phyloP scores from a whole-genome alignment of 2,797 vertebrate genomes.

The Myoxocephalus aenaeus region DNA sequence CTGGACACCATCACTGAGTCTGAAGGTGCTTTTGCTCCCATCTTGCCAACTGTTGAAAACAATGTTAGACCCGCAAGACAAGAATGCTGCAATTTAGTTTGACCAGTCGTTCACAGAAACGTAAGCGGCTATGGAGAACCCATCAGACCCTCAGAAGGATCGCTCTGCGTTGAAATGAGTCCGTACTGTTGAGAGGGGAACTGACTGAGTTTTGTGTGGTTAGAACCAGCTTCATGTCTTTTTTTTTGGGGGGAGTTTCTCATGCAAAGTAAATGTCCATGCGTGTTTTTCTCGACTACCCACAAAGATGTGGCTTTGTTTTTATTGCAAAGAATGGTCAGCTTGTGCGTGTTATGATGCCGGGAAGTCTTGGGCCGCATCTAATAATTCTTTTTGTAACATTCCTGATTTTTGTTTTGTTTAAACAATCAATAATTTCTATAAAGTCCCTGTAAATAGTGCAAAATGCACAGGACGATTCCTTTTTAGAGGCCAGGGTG shows the following conservation, averaged over 20 bases:
- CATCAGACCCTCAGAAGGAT: conserved; percentile 13
- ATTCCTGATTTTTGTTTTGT: background rate
- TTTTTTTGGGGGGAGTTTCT: conserved; percentile 17
- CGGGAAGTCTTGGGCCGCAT: background rate
- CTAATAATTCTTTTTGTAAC: background rate
- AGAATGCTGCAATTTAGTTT: conserved; percentile 18
- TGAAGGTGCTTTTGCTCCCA: conserved; percentile 22
- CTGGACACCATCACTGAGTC: conserved; percentile 19
- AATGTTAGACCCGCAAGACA: conserved; percentile 9
- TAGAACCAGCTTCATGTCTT: background rate
- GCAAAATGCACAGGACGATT: background rate
- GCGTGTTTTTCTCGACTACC: background rate
- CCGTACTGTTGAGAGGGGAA: conserved; percentile 16
- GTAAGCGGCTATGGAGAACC: conserved; percentile 27
- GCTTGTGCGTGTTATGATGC: background rate
- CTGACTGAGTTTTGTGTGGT: conserved; percentile 35
- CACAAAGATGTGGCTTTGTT: conserved; percentile 19
- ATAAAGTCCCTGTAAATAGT: background rate
- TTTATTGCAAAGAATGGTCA: conserved; percentile 2
- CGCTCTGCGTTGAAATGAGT: conserved; percentile 8
- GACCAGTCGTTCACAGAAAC: conserved; percentile 44
- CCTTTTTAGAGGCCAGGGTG: background rate
- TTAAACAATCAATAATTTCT: background rate
- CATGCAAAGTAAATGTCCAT: conserved; percentile 6
- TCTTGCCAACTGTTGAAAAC: conserved; percentile 26